Evolutionary conservation across 1,140 invertebrate species (phyloP), one percentile per base, ranked within the genome.

Genomic region (Drosophila sturtevanti): DNA sequence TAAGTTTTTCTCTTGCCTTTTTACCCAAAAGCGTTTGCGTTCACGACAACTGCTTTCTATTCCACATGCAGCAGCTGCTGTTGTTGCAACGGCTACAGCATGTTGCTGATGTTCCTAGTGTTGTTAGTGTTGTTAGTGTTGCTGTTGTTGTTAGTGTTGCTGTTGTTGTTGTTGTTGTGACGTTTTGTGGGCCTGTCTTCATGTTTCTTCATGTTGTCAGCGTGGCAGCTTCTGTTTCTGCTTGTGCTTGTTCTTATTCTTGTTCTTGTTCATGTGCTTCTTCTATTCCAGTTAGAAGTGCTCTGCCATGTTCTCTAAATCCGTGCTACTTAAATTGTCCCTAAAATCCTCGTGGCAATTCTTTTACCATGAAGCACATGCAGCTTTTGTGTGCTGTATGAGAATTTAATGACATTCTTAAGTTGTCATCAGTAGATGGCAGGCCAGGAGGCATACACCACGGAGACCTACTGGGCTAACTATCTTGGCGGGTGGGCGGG

Each of bases 381-480:
- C 84, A 87, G 84, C 84, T 87, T 89, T 89, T 89, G 78, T 86
- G 76, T 59, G 69, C 79, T 87, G 84, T 87, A 87, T 87, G 84
- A 87, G 84, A 87, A 87, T 87, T 87, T 87, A 87, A 87, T 87
- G 84, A 87, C 84, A 87, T 87, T 87, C 84, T 87, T 87, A 87
- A 87, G 84, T 87, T 87, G 84, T 87, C 84, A 87, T 87, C 84
- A 87, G 84, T 80, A 84, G 76, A 37, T 79, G 78, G 67, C 78
- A 72, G 71, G 72, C 68, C 67, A 68, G 35, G 31, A 55, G 66
- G 27, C 38, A 62, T 44, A 35, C 41, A 38, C 41, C 14, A 41
- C 59, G 38, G 68, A 78, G 69, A 85, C 63, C 58, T 54, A 81
- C 72, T 68, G 51, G 75, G 74, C 72, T 67, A 77, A 80, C 68